Evolutionary conservation across 2,888 invertebrate genomes (phyloP).

Genomic region (Rhaphigaster nebulosa): DNA sequence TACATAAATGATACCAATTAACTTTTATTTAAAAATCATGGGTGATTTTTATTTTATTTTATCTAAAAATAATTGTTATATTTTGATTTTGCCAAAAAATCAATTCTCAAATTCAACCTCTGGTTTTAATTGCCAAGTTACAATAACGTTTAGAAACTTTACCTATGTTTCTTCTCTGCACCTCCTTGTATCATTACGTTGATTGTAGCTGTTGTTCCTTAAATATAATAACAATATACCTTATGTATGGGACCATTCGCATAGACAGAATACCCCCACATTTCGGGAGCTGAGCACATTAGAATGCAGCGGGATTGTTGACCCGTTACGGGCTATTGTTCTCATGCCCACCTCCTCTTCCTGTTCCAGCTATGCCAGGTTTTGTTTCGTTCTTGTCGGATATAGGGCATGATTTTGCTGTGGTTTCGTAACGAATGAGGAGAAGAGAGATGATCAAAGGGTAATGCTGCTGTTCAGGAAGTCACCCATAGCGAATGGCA

Average conservation of each 20-base stretch:
- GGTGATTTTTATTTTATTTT: too few species aligned
- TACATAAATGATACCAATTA: too few species aligned
- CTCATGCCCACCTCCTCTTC: slow-evolving; percentile 50
- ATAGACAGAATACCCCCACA: not conserved
- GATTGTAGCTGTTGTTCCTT: not conserved
- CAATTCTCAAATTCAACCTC: too few species aligned
- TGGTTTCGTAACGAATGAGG: not conserved
- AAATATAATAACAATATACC: not conserved
- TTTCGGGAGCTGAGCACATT: slow-evolving; percentile 6
- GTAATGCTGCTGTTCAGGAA: not conserved
- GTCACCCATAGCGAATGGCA: not conserved
- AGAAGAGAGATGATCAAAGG: not conserved
- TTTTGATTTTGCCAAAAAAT: too few species aligned
- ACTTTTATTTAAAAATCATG: too few species aligned
- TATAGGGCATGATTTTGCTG: not conserved
- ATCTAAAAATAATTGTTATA: too few species aligned
- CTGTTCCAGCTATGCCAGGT: not conserved
- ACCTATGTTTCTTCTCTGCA: too few species aligned
- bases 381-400: not conserved
- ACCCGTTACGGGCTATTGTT: slow-evolving; percentile 33
- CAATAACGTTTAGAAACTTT: too few species aligned
- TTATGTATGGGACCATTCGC: not conserved
- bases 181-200: not conserved
- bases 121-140: too few species aligned
- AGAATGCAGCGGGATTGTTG: slow-evolving; percentile 36